phyloP scores from a whole-genome alignment of 2,113 vertebrate species.

The Crotalus helleri region DNA sequence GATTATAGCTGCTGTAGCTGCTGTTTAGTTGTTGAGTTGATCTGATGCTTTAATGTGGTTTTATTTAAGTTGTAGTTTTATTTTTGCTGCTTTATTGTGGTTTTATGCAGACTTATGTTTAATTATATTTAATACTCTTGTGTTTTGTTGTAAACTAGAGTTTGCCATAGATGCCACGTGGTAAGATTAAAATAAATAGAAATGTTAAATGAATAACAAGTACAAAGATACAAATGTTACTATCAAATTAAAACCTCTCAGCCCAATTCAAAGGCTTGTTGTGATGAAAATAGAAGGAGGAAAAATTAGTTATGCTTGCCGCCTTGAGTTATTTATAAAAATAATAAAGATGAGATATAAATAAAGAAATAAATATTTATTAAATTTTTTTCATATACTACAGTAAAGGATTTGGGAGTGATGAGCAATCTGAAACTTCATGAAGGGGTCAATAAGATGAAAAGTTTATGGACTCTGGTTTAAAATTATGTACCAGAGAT shows the following conservation, averaged over 20 bases:
- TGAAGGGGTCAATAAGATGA: not conserved
- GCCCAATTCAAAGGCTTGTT: too few species aligned
- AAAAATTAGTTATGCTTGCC: too few species aligned
- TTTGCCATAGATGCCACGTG: not conserved
- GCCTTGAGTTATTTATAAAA: not conserved
- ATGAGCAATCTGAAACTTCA: not conserved
- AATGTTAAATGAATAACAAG: not conserved
- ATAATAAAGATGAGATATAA: not conserved
- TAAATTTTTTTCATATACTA: not conserved
- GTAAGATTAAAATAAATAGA: not conserved
- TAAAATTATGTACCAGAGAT: not conserved
- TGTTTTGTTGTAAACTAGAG: not conserved
- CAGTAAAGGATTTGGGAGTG: not conserved
- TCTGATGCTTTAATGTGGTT: conserved; percentile 1
- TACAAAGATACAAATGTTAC: not conserved
- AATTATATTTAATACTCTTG: conserved; percentile 10
- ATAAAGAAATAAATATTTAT: not conserved
- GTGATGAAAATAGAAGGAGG: too few species aligned
- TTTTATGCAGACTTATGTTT: conserved; percentile 3
- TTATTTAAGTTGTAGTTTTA: not conserved
- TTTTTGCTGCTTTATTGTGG: not conserved
- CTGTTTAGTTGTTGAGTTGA: not conserved
- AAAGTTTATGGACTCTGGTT: not conserved
- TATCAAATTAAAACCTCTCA: not conserved
- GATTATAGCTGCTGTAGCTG: not conserved